Evolutionary conservation across 2,797 vertebrate species (phyloP).

Genomic region (Enteromius mattozi): DNA sequence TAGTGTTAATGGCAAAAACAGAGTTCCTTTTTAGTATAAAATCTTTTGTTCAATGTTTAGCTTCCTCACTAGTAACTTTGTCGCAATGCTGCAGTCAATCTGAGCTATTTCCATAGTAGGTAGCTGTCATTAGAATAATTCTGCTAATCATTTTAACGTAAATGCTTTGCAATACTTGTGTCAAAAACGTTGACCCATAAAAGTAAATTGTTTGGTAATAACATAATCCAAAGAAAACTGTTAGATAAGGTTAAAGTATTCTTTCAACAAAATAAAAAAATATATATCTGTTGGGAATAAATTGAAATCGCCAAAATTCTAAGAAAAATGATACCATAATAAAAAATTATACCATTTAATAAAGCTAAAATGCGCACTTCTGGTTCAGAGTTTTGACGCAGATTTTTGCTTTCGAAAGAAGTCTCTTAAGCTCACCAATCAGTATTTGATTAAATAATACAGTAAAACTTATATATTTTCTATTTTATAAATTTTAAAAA

Average conservation of each 20-base stretch:
- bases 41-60: background rate
- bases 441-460: conserved; percentile 1
- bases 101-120: background rate
- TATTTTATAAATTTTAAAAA: background rate
- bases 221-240: background rate
- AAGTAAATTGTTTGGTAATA: background rate
- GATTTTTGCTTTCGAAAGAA: background rate
- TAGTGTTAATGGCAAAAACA: background rate
- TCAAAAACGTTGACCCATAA: background rate
- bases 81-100: background rate
- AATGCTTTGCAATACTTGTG: background rate
- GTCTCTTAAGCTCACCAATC: background rate
- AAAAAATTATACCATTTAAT: background rate
- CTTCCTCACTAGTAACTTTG: background rate
- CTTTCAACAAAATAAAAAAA: background rate
- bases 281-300: background rate
- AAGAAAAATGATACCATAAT: background rate
- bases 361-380: background rate
- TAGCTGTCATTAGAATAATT: background rate
- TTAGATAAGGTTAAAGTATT: background rate
- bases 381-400: background rate
- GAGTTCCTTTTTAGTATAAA: background rate
- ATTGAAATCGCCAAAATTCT: background rate
- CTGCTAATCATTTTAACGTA: background rate
- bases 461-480: background rate